These are phyloP conservation scores for Upupa epops DNA, from an alignment of 2,113 vertebrate genomes.

Conservation along the genomic window DNA sequence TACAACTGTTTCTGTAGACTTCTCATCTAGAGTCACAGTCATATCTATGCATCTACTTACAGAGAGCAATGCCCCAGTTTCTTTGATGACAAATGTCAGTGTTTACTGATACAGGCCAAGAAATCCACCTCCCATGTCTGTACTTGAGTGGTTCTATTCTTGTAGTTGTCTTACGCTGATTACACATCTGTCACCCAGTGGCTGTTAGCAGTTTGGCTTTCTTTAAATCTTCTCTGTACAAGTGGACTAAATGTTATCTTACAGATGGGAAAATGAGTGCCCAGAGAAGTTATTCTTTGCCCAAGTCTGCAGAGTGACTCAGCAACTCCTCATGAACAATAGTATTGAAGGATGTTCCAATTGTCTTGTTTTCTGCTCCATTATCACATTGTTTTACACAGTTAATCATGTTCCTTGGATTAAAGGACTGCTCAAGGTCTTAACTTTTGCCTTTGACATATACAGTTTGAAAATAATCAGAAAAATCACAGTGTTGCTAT, in stretches of 20 bases:
- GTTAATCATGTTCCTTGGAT: neutral
- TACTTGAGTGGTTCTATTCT: neutral
- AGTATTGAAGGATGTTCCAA: neutral
- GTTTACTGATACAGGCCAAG: constrained; percentile 41
- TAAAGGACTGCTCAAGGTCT: neutral
- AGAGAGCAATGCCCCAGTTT: constrained; percentile 13
- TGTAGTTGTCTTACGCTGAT: neutral
- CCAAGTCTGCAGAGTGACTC: neutral
- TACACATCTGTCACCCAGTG: neutral
- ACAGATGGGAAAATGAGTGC: neutral
- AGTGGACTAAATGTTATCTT: neutral
- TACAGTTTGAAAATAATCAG: neutral
- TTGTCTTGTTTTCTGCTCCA: neutral
- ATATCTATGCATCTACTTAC: neutral
- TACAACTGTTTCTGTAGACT: neutral
- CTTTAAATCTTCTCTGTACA: neutral
- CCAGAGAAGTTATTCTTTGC: neutral
- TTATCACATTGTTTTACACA: neutral
- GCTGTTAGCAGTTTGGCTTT: neutral
- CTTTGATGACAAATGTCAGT: constrained; percentile 11
- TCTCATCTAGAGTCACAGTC: neutral
- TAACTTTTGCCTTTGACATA: neutral
- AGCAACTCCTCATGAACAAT: neutral
- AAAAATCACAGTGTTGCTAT: neutral
- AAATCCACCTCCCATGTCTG: neutral